Evolutionary conservation across 1,140 invertebrate genomes (phyloP).

Genomic region (Drosophila kanapiae): DNA sequence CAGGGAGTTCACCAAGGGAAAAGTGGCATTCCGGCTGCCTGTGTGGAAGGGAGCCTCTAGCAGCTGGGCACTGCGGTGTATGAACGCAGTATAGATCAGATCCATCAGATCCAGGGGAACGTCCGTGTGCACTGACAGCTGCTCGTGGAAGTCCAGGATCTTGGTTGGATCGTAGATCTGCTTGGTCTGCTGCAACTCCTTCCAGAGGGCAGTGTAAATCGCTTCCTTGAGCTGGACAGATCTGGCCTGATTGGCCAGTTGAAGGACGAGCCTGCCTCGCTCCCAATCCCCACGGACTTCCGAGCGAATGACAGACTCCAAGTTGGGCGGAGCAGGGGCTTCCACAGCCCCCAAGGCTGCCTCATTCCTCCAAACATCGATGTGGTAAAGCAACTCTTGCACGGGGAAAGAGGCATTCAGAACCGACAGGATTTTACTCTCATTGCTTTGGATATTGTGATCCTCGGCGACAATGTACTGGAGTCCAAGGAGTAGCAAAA

Average conservation of each 20-base stretch:
- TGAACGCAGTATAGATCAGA: conserved; percentile 32
- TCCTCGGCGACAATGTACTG: background rate
- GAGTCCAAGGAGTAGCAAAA: conserved; percentile 21
- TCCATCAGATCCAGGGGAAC: conserved; percentile 38
- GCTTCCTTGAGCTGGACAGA: conserved; percentile 58
- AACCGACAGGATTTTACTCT: conserved; percentile 31
- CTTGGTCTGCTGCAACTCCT: conserved; percentile 65
- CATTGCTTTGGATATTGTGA: background rate
- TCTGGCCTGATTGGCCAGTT: conserved; percentile 39
- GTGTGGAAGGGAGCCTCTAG: conserved; percentile 66
- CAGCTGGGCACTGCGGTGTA: conserved; percentile 58
- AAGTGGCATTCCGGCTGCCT: conserved; percentile 36
- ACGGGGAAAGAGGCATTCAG: conserved; percentile 39
- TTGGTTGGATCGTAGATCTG: conserved; percentile 59
- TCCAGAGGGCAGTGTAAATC: conserved; percentile 66
- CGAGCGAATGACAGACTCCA: conserved; percentile 60
- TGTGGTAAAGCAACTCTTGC: conserved; percentile 54
- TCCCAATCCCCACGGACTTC: conserved; percentile 66
- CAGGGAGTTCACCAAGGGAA: conserved; percentile 48
- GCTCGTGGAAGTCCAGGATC: conserved; percentile 53
- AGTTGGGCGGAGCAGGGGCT: background rate
- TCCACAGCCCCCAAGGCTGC: background rate
- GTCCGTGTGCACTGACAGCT: conserved; percentile 27
- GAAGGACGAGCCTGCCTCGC: conserved; percentile 37
- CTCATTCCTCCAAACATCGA: conserved; percentile 43